Evolutionary conservation across 2,797 vertebrate species (phyloP).

Genomic region (Syngnathus rostellatus): DNA sequence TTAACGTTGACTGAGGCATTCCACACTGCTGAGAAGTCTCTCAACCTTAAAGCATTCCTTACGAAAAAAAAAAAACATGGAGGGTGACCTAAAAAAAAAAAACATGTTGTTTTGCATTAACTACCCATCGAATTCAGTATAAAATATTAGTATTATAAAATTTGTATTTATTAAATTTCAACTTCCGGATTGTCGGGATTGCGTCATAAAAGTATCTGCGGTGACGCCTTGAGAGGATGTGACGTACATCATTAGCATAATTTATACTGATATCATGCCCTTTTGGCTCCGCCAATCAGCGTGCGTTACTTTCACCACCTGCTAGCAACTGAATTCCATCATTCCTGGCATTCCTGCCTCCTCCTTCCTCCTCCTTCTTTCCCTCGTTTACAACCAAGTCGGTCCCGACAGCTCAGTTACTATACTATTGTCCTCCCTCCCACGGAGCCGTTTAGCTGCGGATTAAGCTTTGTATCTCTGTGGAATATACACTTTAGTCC

Average conservation of each 20-base stretch:
- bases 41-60: too few relatives aligned
- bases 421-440: conserved; percentile 40
- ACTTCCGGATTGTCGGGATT: background rate
- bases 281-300: conserved; percentile 68
- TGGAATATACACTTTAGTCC: conserved; percentile 12
- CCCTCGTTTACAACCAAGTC: conserved; percentile 64
- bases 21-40: background rate
- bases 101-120: too few relatives aligned
- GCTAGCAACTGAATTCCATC: conserved; percentile 86
- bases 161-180: too few relatives aligned
- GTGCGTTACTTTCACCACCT: conserved; percentile 75
- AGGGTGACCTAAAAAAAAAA: too few relatives aligned
- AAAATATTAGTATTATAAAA: too few relatives aligned
- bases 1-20: background rate
- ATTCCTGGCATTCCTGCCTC: conserved; percentile 81
- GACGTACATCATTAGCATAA: conserved; percentile 52
- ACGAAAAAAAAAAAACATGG: too few relatives aligned
- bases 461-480: conserved; percentile 9
- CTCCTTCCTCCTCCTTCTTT: conserved; percentile 44
- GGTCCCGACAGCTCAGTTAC: conserved; percentile 41
- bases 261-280: conserved; percentile 71
- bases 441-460: conserved; percentile 9
- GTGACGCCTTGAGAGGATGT: conserved; percentile 42
- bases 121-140: background rate
- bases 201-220: background rate